A percentile compares a stretch with the other conserved stretches of the same genome.
phyloP scores from a whole-genome alignment of 2,888 invertebrate genomes.

The Lasius platythorax region DNA sequence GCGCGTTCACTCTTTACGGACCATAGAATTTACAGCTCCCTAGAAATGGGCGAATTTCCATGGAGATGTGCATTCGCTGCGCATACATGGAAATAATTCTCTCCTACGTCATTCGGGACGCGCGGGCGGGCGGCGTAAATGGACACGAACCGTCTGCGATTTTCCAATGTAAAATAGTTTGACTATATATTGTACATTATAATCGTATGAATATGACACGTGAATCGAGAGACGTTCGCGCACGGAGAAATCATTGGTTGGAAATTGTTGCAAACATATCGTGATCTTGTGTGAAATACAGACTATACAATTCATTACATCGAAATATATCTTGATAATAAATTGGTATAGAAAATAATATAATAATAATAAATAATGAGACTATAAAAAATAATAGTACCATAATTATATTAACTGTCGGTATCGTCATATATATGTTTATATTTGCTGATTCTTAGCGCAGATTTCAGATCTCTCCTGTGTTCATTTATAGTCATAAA shows the following conservation, averaged over 20 bases:
- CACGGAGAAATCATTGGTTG: conserved; percentile 18
- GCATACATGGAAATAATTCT: conserved; percentile 43
- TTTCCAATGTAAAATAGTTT: conserved; percentile 44
- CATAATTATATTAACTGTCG: background rate
- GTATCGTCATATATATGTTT: background rate
- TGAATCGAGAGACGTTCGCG: background rate
- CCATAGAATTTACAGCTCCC: conserved; percentile 32
- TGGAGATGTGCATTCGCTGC: conserved; percentile 13
- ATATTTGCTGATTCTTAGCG: background rate
- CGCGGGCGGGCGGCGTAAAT: conserved; percentile 14
- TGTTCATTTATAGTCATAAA: background rate
- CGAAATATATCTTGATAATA: background rate
- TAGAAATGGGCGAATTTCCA: conserved; percentile 37
- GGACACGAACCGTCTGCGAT: conserved; percentile 23
- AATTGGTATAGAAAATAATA: background rate
- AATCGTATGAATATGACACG: conserved; percentile 7
- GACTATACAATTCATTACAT: background rate
- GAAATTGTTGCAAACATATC: background rate
- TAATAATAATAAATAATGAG: background rate
- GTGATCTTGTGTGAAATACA: background rate
- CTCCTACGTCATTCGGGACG: background rate
- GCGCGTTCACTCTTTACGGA: conserved; percentile 15
- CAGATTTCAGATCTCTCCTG: background rate
- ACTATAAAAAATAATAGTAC: background rate
- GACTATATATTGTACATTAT: conserved; percentile 14